These are phyloP conservation scores for Chymomyza procnemis DNA, from an alignment of 2,888 invertebrate species.

Conservation along the genomic window DNA sequence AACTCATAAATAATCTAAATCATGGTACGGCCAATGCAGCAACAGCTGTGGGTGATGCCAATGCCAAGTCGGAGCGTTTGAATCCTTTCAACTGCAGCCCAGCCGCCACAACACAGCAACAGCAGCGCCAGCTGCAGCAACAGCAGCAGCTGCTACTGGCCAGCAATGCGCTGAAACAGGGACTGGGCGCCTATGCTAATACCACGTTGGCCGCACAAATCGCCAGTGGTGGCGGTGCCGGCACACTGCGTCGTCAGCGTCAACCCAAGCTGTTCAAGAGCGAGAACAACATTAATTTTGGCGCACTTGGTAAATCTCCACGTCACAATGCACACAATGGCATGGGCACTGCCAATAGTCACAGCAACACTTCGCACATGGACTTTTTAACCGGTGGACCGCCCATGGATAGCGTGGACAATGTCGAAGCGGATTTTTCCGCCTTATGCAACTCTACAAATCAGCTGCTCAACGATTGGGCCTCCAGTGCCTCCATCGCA, in stretches of 20 bases:
- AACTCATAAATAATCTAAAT: constrained; percentile 72
- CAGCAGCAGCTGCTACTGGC: constrained; percentile 75
- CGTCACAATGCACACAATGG: constrained; percentile 17
- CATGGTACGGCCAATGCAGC: constrained; percentile 34
- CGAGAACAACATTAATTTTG: constrained; percentile 77
- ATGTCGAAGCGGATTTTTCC: constrained; percentile 64
- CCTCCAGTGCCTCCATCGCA: constrained; percentile 72
- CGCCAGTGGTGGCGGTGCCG: constrained; percentile 72
- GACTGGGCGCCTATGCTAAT: constrained; percentile 74
- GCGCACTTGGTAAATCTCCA: constrained; percentile 52
- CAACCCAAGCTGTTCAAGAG: constrained; percentile 78
- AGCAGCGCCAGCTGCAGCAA: constrained; percentile 42
- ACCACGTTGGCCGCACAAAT: constrained; percentile 73
- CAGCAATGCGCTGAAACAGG: constrained; percentile 76
- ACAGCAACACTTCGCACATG: constrained; percentile 46
- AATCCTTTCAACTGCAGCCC: constrained; percentile 59
- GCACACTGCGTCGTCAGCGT: constrained; percentile 77
- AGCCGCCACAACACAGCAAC: constrained; percentile 20
- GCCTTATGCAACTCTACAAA: constrained; percentile 74
- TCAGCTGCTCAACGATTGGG: constrained; percentile 75
- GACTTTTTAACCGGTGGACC: constrained; percentile 69
- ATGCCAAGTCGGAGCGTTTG: constrained; percentile 44
- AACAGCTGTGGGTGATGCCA: constrained; percentile 31
- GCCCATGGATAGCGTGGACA: constrained; percentile 21
- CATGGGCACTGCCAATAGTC: constrained; percentile 32